Evolutionary conservation across 2,888 invertebrate genomes (phyloP), one percentile per base, ranked within the genome.

Genomic region (Acronicta psi): DNA sequence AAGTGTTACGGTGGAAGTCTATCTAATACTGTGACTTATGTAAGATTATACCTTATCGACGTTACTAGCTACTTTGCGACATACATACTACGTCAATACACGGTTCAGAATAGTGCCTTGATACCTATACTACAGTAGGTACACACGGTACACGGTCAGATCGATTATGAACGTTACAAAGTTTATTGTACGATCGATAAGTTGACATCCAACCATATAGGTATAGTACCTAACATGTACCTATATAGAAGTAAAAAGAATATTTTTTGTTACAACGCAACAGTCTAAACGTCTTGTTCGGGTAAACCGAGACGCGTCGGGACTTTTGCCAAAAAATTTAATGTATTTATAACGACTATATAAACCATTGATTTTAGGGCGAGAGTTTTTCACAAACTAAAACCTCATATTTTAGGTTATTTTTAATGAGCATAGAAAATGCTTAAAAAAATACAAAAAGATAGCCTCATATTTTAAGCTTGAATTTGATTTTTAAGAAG

Each of bases 1-100:
- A 61, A 73, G 73, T 77, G 66, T 63, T 65, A 53, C 34, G 31
- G 75, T 77, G 72, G 50, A 74, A 55, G 45, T 51, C 40, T 61
- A 61, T 71, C 62, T 58, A 61, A 63, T 55, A 74, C 65, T 47
- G 61, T 72, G 65, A 54, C 55, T 75, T 66, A 66, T 38, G 20
- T 57, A 64, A 61, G 53, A 62, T 69, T 68, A 56, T 70, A 36
- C 54, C 31, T 31, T 43, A 55, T 55, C 38, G 25, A 40, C 23
- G 64, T 56, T 40, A 37, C 16, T 60, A 42, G 53, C 51, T 65
- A 64, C 25, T 64, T 47, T 44, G 49, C 34, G 42, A 51, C 57
- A 42, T 75, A n/a, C n/a, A n/a, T 61, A 55, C 31, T 31, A 60
- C 59, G 36, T 56, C 51, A 29, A 40, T 17, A 29, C 46, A 67